These are phyloP conservation scores for Eremobia ochroleuca DNA, from an alignment of 2,888 invertebrate species.

Conservation along the genomic window DNA sequence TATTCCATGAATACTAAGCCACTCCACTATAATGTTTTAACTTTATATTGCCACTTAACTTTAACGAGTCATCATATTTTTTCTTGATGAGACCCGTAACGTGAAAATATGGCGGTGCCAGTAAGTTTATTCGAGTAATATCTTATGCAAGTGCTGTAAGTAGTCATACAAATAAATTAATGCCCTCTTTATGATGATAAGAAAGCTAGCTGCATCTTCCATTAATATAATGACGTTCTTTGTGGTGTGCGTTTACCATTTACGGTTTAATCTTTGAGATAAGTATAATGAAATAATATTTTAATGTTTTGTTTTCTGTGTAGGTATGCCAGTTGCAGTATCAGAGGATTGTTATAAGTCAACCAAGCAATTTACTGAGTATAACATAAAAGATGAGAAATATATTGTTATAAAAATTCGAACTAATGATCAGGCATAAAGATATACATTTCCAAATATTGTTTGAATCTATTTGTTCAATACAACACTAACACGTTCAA, in stretches of 20 bases:
- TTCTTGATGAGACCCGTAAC: constrained; percentile 56
- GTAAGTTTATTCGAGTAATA: constrained; percentile 51
- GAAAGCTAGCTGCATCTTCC: neutral
- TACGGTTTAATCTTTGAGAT: neutral
- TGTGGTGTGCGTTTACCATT: neutral
- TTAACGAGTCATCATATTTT: constrained; percentile 67
- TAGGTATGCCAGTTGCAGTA: neutral
- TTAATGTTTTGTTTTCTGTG: neutral
- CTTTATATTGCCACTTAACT: constrained; percentile 62
- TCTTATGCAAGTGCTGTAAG: constrained; percentile 19
- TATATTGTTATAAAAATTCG: neutral
- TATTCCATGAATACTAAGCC: constrained; percentile 40
- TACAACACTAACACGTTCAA: no score
- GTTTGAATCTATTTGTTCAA: neutral
- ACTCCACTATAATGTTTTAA: constrained; percentile 58
- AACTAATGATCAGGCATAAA: neutral
- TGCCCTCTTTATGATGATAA: constrained; percentile 13
- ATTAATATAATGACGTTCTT: constrained; percentile 23
- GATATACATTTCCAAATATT: neutral
- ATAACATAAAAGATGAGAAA: neutral
- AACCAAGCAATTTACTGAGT: neutral
- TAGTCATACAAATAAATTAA: constrained; percentile 40
- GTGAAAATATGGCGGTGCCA: constrained; percentile 42
- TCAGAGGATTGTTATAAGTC: neutral
- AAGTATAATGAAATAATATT: neutral